Conservation (phyloP, 2,113 vertebrate species). For the Puffinus mauretanicus region DNA sequence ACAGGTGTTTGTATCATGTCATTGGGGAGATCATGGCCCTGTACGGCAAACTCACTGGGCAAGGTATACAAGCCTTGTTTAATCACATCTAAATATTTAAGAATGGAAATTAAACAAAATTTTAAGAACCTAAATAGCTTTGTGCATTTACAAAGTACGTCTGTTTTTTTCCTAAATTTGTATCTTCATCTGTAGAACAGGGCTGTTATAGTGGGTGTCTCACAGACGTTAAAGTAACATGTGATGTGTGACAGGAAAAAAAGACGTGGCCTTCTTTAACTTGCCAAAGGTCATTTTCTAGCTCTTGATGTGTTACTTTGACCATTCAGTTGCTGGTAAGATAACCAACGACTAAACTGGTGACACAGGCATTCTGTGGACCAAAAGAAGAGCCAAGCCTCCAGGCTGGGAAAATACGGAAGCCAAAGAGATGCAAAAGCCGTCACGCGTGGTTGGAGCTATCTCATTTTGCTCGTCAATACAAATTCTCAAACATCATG, state of each 20-base stretch:
- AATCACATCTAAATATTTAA: background rate
- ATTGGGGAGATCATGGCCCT: background rate
- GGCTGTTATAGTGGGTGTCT: background rate
- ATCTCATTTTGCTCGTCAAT: constrained; percentile 54
- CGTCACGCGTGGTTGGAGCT: constrained; percentile 12
- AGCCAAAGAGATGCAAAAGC: constrained; percentile 24
- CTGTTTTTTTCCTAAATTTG: background rate
- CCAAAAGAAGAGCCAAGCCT: constrained; percentile 42
- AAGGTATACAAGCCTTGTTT: background rate
- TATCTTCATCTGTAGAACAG: background rate
- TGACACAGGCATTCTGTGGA: background rate
- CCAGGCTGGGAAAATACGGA: constrained; percentile 37
- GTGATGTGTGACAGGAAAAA: background rate
- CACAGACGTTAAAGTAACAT: background rate
- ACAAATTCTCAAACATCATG: constrained; percentile 37
- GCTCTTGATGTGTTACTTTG: background rate
- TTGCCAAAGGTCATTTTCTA: background rate
- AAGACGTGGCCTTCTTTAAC: background rate
- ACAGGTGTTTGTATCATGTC: background rate
- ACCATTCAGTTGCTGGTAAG: background rate
- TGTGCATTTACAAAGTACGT: background rate
- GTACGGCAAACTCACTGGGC: background rate
- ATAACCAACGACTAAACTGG: background rate
- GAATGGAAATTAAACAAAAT: background rate
- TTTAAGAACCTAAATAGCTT: background rate